Percentiles rank a stretch among this genome's conserved stretches.
These are phyloP conservation scores for Herpailurus yagouaroundi DNA, from an alignment of 2,113 vertebrate genomes.

Conservation along the genomic window DNA sequence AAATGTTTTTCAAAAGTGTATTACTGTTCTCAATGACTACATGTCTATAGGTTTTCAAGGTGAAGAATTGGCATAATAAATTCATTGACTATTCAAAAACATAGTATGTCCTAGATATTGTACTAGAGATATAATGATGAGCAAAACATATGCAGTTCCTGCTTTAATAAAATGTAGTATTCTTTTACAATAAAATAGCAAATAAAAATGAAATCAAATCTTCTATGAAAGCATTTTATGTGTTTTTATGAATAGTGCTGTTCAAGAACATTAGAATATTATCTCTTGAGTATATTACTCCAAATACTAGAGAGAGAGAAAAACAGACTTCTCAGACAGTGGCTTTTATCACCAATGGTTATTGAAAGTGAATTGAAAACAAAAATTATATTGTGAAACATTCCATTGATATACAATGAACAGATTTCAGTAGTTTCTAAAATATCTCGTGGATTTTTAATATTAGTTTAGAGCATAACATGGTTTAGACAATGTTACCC, in stretches of 20 bases:
- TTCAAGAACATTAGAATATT: conserved; percentile 31
- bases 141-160: neutral
- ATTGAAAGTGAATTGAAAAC: conserved; percentile 45
- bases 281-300: neutral
- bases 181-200: neutral
- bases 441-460: conserved; percentile 78
- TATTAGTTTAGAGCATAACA: conserved; percentile 78
- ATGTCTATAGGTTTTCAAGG: neutral
- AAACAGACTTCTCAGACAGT: neutral
- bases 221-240: neutral
- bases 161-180: neutral
- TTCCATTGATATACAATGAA: conserved; percentile 55
- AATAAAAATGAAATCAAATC: neutral
- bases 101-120: neutral
- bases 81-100: conserved; percentile 8
- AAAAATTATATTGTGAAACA: conserved; percentile 38
- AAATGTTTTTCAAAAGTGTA: conserved; percentile 17
- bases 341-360: neutral
- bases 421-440: conserved; percentile 51
- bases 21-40: neutral
- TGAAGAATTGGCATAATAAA: conserved; percentile 31
- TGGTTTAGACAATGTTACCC: conserved; percentile 83
- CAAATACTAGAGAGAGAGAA: neutral
- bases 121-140: neutral
- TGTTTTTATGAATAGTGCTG: conserved; percentile 27